These are phyloP conservation scores for Mesaphorura yosii DNA, from an alignment of 1,140 invertebrate genomes.

Conservation along the genomic window DNA sequence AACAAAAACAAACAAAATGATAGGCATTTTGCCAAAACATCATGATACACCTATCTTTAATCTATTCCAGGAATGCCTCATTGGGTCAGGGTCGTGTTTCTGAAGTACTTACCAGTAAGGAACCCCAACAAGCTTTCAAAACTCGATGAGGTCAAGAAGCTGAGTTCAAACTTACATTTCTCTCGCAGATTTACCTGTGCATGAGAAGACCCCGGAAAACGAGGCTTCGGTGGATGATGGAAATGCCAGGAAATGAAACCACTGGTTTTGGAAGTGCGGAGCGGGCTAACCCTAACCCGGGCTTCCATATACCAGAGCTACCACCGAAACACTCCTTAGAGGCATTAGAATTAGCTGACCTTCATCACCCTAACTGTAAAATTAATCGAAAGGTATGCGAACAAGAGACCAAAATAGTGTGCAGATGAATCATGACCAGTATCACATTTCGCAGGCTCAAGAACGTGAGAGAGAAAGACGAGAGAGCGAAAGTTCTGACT, in stretches of 20 bases:
- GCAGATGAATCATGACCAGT: too few species aligned
- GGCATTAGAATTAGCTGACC: slow-evolving; percentile 82
- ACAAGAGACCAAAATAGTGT: too few species aligned
- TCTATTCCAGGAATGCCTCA: slow-evolving; percentile 95
- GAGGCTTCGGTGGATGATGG: slow-evolving; percentile 84
- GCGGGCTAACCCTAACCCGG: slow-evolving; percentile 59
- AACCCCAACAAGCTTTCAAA: too few species aligned
- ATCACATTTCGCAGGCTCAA: slow-evolving; percentile 29
- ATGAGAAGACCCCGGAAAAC: slow-evolving; percentile 89
- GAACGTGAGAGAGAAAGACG: slow-evolving; percentile 46
- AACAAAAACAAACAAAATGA: too few species aligned
- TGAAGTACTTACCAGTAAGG: slow-evolving; percentile 73
- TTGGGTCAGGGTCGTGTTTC: slow-evolving; percentile 83
- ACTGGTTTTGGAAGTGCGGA: slow-evolving; percentile 26
- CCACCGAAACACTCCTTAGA: slow-evolving; percentile 56
- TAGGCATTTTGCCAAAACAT: too few species aligned
- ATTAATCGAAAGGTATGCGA: slow-evolving; percentile 76
- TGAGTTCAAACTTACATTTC: neutral
- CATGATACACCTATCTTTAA: too few species aligned
- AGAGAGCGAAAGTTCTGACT: slow-evolving; percentile 82
- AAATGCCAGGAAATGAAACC: slow-evolving; percentile 56
- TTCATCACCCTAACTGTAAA: slow-evolving; percentile 91
- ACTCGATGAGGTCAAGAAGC: neutral
- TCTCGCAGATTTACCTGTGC: slow-evolving; percentile 47
- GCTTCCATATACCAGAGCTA: slow-evolving; percentile 62